These are phyloP conservation scores for Calcarius ornatus DNA, from an alignment of 2,113 vertebrate genomes.

Conservation along the genomic window DNA sequence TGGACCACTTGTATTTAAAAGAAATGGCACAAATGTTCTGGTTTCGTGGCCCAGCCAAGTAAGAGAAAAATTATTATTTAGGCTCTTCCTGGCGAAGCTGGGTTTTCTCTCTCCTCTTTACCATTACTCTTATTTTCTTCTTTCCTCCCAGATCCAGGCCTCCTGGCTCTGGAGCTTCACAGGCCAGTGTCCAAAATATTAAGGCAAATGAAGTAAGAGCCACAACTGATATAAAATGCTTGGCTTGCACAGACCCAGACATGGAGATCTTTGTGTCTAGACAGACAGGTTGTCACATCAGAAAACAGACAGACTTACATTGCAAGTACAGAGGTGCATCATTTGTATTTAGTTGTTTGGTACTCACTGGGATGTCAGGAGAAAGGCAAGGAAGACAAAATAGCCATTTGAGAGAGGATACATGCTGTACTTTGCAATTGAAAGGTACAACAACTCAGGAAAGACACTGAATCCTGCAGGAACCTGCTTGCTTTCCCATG, in stretches of 20 bases:
- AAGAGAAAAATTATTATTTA: neutral
- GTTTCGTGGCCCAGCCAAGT: neutral
- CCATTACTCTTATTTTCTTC: neutral
- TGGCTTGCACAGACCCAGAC: neutral
- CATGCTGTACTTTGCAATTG: accelerated
- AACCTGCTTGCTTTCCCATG: neutral
- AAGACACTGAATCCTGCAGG: neutral
- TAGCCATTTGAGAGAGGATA: neutral
- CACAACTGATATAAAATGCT: neutral
- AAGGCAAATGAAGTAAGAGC: neutral
- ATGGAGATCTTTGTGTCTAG: accelerated
- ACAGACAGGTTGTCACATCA: neutral
- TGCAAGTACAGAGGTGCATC: neutral
- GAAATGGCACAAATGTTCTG: neutral
- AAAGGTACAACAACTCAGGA: neutral
- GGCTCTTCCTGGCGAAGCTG: neutral
- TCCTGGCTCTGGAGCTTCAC: neutral
- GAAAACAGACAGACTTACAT: accelerated
- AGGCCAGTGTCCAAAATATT: neutral
- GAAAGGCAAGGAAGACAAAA: neutral
- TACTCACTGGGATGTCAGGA: neutral
- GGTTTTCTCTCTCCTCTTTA: neutral
- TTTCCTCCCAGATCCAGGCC: neutral
- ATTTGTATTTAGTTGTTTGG: neutral
- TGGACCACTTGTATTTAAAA: neutral